Conservation (phyloP, 2,888 invertebrate genomes). For the Allolobophora icterica region DNA sequence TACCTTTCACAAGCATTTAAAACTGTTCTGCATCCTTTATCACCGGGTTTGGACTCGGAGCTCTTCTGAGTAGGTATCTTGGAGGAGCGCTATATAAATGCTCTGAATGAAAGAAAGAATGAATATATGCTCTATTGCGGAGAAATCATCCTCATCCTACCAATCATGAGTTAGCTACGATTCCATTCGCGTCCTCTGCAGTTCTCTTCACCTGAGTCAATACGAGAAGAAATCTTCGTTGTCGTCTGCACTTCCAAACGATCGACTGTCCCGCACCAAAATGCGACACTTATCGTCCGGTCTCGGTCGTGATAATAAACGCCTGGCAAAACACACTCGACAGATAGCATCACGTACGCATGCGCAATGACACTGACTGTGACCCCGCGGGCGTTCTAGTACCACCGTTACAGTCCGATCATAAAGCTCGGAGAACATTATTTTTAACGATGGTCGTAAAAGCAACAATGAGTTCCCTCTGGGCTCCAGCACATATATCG, state of each 20-base stretch:
- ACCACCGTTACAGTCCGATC: not conserved
- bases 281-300: not conserved
- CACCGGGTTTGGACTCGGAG: too few species aligned
- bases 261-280: not conserved
- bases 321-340: not conserved
- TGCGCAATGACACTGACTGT: not conserved
- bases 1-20: too few species aligned
- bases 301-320: conserved; percentile 2
- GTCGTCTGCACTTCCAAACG: not conserved
- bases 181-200: not conserved
- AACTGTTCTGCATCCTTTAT: too few species aligned
- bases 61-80: too few species aligned
- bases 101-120: too few species aligned
- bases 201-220: not conserved
- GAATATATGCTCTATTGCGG: not conserved
- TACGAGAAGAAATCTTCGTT: not conserved
- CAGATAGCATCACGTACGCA: not conserved
- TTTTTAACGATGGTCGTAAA: conserved; percentile 6
- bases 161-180: not conserved
- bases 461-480: not conserved
- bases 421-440: not conserved
- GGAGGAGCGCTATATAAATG: too few species aligned
- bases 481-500: not conserved
- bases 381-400: not conserved
- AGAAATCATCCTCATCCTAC: not conserved